Evolutionary conservation across 2,888 invertebrate genomes (phyloP).

Genomic region (Caenorhabditis sp.): DNA sequence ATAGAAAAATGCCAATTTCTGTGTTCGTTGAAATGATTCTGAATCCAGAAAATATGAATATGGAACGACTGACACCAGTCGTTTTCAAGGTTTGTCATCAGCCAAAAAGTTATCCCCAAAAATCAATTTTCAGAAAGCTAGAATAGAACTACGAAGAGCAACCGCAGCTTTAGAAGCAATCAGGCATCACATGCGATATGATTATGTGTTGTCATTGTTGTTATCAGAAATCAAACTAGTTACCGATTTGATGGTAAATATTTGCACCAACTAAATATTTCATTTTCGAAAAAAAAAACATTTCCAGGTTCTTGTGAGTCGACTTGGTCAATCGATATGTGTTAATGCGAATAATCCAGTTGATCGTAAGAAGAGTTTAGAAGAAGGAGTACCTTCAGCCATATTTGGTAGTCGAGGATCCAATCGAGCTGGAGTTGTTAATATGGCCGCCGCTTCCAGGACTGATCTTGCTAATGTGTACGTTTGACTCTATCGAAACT

Average conservation of each 20-base stretch:
- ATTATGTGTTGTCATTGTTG: conserved; percentile 66
- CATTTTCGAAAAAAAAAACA: neutral
- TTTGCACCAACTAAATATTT: neutral
- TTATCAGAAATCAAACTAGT: conserved; percentile 76
- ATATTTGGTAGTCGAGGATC: conserved; percentile 24
- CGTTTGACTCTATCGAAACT: too few relatives aligned
- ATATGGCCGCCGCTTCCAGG: conserved; percentile 77
- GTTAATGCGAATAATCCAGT: conserved; percentile 72
- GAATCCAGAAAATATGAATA: conserved; percentile 76
- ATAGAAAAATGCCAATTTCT: conserved; percentile 56
- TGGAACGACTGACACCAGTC: conserved; percentile 76
- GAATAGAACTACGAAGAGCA: conserved; percentile 57
- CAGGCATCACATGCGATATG: conserved; percentile 57
- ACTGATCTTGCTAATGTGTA: conserved; percentile 79
- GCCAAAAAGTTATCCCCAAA: too few relatives aligned
- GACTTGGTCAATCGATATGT: conserved; percentile 76
- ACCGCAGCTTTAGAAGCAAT: conserved; percentile 53
- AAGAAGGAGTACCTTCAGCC: conserved; percentile 36
- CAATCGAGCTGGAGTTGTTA: conserved; percentile 75
- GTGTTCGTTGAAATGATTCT: conserved; percentile 74
- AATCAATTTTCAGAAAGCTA: too few relatives aligned
- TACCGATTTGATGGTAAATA: conserved; percentile 76
- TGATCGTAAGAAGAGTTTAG: conserved; percentile 35
- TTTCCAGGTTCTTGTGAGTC: conserved; percentile 20
- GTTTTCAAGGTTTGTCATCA: too few relatives aligned